Conservation (phyloP, 2,797 vertebrate species). For the Malurus splendens region DNA sequence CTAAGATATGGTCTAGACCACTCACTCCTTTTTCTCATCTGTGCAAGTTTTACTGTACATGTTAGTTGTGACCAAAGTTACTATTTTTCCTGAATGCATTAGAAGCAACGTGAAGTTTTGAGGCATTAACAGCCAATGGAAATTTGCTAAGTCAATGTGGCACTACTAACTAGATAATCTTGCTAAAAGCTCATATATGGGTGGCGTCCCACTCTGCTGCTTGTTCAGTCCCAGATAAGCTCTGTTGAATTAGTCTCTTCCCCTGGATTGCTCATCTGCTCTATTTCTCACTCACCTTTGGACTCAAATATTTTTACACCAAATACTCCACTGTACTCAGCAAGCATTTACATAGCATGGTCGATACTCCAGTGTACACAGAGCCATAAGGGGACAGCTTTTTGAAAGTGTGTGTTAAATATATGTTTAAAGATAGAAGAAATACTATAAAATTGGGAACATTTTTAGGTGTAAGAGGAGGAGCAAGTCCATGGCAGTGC, state of each 20-base stretch:
- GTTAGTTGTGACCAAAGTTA: background rate
- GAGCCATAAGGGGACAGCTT: fast-evolving
- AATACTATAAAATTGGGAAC: background rate
- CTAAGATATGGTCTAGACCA: background rate
- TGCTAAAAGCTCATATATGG: background rate
- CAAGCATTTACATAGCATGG: background rate
- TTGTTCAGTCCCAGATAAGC: background rate
- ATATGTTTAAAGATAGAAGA: background rate
- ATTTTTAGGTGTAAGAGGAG: background rate
- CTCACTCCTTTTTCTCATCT: background rate
- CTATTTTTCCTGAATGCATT: background rate
- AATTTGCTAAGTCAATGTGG: background rate
- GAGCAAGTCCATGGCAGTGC: background rate
- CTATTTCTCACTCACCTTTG: constrained; percentile 4
- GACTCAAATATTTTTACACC: constrained; percentile 24
- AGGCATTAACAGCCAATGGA: background rate
- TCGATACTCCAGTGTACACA: background rate
- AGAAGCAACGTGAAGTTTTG: background rate
- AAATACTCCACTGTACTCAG: background rate
- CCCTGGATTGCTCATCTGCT: background rate
- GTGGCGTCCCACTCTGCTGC: background rate
- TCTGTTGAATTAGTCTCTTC: background rate
- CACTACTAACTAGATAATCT: background rate
- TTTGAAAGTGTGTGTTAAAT: background rate
- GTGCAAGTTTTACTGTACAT: background rate